Percentiles rank a stretch among this genome's conserved stretches.
phyloP scores from a whole-genome alignment of 2,888 invertebrate species.

The Drosophila antonietae region DNA sequence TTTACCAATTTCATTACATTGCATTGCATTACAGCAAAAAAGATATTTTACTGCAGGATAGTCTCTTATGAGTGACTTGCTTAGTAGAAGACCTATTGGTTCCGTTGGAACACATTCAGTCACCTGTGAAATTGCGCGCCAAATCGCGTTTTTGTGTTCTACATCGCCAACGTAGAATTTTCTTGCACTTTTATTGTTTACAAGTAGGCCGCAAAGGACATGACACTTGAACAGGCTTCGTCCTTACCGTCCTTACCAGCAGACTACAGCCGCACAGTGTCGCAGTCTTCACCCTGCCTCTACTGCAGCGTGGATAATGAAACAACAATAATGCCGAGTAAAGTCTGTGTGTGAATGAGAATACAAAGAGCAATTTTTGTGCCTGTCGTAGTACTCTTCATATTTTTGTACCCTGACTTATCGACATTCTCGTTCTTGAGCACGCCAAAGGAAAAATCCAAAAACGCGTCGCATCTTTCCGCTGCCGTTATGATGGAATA shows the following conservation, averaged over 20 bases:
- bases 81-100: not conserved
- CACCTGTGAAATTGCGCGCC: conserved; percentile 64
- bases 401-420: conserved; percentile 9
- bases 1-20: not conserved
- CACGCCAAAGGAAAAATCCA: not conserved
- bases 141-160: conserved; percentile 75
- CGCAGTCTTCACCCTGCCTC: conserved; percentile 33
- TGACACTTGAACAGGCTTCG: conserved; percentile 59
- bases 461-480: not conserved
- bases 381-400: conserved; percentile 5
- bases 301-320: conserved; percentile 42
- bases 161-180: conserved; percentile 60
- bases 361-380: conserved; percentile 4
- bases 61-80: not conserved
- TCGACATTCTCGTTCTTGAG: conserved; percentile 2
- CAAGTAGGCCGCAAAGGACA: conserved; percentile 76
- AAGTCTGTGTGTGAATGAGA: conserved; percentile 5
- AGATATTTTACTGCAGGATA: not conserved
- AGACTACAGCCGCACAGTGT: conserved; percentile 41
- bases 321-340: conserved; percentile 29
- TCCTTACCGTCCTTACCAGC: conserved; percentile 39
- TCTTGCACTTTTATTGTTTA: conserved; percentile 55
- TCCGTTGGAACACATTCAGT: not conserved
- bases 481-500: not conserved
- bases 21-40: not conserved